These are phyloP conservation scores for Scyliorhinus canicula DNA, from an alignment of 2,797 vertebrate species.

Conservation along the genomic window DNA sequence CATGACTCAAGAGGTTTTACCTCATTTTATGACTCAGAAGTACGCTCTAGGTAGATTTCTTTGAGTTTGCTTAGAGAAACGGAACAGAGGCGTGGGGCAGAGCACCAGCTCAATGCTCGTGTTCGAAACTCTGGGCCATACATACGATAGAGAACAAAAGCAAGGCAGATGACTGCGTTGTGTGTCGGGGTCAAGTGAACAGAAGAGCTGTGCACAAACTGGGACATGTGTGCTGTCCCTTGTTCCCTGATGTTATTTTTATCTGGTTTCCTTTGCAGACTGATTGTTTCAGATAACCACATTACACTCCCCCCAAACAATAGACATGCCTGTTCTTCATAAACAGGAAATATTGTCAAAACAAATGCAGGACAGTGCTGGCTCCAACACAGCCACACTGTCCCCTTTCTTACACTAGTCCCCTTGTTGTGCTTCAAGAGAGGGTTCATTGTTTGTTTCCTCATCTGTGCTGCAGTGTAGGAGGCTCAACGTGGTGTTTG, in stretches of 20 bases:
- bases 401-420: not conserved
- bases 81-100: not conserved
- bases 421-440: constrained; percentile 26
- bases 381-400: constrained; percentile 38
- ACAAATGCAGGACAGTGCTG: constrained; percentile 28
- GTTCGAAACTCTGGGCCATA: not conserved
- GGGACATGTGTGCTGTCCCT: constrained; percentile 12
- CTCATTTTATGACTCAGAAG: constrained; percentile 65
- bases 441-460: constrained; percentile 38
- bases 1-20: constrained; percentile 63
- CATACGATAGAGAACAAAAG: not conserved
- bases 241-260: constrained; percentile 33
- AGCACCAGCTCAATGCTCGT: not conserved
- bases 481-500: constrained; percentile 6
- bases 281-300: constrained; percentile 42
- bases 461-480: not conserved
- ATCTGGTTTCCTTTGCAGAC: constrained; percentile 42
- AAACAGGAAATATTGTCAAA: constrained; percentile 42
- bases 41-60: not conserved
- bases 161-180: constrained; percentile 15
- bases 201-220: constrained; percentile 41
- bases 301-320: not conserved
- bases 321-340: constrained; percentile 23
- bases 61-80: not conserved
- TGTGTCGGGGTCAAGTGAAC: constrained; percentile 34